Conservation (phyloP, 2,113 vertebrate genomes). For the Myotis lucifugus region DNA sequence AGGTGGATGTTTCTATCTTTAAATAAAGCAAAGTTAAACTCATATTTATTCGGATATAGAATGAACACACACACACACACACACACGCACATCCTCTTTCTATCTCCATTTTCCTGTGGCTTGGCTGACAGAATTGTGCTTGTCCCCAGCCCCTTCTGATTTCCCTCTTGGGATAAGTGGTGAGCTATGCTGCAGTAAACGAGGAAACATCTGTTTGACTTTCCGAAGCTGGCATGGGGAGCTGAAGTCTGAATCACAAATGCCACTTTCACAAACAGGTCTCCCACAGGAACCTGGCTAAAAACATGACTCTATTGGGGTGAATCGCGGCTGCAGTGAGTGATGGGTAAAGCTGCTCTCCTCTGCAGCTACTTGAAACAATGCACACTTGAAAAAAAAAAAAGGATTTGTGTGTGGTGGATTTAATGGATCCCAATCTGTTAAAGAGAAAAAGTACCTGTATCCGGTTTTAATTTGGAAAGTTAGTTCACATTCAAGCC, state of each 20-base stretch:
- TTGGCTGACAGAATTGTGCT: constrained; percentile 69
- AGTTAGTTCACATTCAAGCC: neutral
- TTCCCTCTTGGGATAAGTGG: constrained; percentile 72
- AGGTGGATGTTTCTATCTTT: constrained; percentile 58
- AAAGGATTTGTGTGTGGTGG: constrained; percentile 31
- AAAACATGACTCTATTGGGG: constrained; percentile 58
- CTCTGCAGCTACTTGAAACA: neutral
- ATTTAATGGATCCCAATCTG: constrained; percentile 53
- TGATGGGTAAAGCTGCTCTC: neutral
- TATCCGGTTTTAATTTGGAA: neutral
- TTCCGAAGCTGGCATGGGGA: constrained; percentile 69
- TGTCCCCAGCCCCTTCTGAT: constrained; percentile 68
- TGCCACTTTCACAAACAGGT: constrained; percentile 63
- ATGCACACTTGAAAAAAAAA: neutral
- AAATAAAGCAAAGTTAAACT: constrained; percentile 70
- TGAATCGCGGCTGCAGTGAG: rapidly evolving
- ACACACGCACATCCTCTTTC: constrained; percentile 43
- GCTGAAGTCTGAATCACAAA: constrained; percentile 58
- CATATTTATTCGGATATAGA: constrained; percentile 45
- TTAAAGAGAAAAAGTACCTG: constrained; percentile 19
- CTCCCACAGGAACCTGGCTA: constrained; percentile 68
- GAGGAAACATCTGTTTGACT: constrained; percentile 81
- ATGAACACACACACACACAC: neutral
- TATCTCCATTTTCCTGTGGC: constrained; percentile 61
- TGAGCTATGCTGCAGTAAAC: constrained; percentile 60